phyloP scores from a whole-genome alignment of 2,888 invertebrate genomes.

The Coelinius sp. region DNA sequence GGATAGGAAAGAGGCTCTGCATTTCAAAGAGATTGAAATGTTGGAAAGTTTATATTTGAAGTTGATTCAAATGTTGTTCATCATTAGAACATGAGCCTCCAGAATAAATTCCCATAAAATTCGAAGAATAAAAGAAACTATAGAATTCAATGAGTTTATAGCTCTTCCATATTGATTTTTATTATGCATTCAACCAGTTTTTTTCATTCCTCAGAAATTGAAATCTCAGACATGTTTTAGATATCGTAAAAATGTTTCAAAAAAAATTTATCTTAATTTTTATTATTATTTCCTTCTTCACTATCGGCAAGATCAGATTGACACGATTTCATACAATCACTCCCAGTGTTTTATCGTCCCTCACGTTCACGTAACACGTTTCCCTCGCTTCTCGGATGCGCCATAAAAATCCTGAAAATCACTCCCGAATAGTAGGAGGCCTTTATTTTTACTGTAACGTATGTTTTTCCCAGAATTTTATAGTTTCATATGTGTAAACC shows the following conservation, averaged over 20 bases:
- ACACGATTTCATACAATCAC: constrained; percentile 27
- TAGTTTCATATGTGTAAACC: constrained; percentile 1
- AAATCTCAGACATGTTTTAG: constrained; percentile 31
- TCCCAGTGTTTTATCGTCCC: constrained; percentile 42
- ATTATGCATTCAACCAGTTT: not conserved
- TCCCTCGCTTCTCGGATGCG: not conserved
- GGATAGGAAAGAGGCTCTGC: not conserved
- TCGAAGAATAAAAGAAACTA: not conserved
- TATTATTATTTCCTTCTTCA: constrained; percentile 1
- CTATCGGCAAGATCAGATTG: constrained; percentile 40
- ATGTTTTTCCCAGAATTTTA: constrained; percentile 10
- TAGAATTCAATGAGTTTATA: not conserved
- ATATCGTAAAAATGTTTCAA: constrained; percentile 31
- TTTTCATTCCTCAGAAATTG: constrained; percentile 14
- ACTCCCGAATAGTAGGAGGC: constrained; percentile 7
- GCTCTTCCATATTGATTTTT: not conserved
- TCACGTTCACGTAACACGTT: not conserved
- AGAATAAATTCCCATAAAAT: not conserved
- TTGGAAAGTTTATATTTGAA: not conserved
- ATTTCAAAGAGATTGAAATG: not conserved
- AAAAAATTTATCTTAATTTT: constrained; percentile 27
- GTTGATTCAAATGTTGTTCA: not conserved
- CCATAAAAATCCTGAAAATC: constrained; percentile 1
- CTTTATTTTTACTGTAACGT: constrained; percentile 6
- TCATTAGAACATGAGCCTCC: not conserved